A percentile compares a stretch with the other conserved stretches of the same genome.
phyloP scores from a whole-genome alignment of 2,797 vertebrate genomes.

The Margarornis squamiger region DNA sequence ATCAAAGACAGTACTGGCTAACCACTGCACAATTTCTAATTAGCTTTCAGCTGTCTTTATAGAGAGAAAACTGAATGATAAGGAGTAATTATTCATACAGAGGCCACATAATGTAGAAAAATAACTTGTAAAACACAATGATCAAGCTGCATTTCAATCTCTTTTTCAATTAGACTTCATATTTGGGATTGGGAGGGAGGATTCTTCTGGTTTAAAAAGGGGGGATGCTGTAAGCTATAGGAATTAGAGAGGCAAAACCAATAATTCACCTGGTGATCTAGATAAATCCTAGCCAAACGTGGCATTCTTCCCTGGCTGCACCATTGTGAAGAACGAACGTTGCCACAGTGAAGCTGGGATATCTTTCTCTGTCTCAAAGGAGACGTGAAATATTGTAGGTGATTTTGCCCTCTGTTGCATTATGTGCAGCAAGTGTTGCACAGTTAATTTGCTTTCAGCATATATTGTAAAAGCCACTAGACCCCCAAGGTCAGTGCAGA shows the following conservation, averaged over 20 bases:
- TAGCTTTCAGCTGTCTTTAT: conserved; percentile 44
- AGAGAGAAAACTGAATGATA: conserved; percentile 27
- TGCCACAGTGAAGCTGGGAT: background rate
- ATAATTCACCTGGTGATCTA: background rate
- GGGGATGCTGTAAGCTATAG: background rate
- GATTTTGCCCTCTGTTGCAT: background rate
- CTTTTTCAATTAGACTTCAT: conserved; percentile 18
- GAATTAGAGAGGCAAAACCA: background rate
- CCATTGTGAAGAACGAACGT: background rate
- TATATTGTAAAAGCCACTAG: background rate
- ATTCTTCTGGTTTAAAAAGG: background rate
- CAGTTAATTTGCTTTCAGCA: background rate
- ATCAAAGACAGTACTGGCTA: conserved; percentile 48
- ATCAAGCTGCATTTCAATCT: background rate
- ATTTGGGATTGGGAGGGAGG: background rate
- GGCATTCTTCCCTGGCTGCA: background rate
- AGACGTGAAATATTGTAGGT: background rate
- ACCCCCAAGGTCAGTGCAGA: background rate
- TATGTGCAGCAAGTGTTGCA: background rate
- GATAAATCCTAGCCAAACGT: background rate
- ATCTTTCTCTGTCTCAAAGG: background rate
- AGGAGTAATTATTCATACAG: conserved; percentile 37
- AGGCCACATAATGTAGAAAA: conserved; percentile 40
- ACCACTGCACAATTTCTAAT: conserved; percentile 56
- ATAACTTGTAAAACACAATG: conserved; percentile 40